Base-by-base conservation (phyloP, 1,140 invertebrate species). In the Cardiocondyla obscurior region DNA sequence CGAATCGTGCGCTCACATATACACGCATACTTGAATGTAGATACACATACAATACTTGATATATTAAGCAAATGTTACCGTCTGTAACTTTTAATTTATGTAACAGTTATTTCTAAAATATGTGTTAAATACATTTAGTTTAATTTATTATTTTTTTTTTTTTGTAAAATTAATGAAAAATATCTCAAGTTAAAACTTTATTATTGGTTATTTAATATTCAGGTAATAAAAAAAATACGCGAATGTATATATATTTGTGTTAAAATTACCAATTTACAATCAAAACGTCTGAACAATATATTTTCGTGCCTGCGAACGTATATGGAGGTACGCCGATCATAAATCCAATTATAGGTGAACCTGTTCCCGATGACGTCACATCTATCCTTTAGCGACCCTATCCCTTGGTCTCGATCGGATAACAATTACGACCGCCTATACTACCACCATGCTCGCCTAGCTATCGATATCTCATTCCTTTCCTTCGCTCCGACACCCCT, bases 281-380 rank as follows among this genome's bases (percentile, higher is more conserved):
- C 51, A 33, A 46, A 36, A 30, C 28, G 49, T 16, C 51, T 84
- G 85, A 89, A 88, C 88, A 84, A 89, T 79, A 65, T 62, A 87
- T 89, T 82, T 77, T 58, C 16, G 30, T 39, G 64, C 42, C 5
- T 19, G 65, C 39, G 39, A 42, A 33, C 51, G 36, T n/a, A 76
- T 73, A 62, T 30, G 57, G 12, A 69, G 39, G 28, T 46, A 51
- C 83, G 49, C 65, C 76, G 81, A 90, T 87, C 89, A 76, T 76
- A 87, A 83, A 84, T 90, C 72, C 89, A 89, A 90, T 90, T 90
- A 90, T 88, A 85, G 77, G 82, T 79, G 85, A 85, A 90, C 88
- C 83, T 86, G 85, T 88, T 88, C 55, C 64, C 46, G 22, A 81
- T 87, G 85, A 87, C 82, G 79, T 89, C 85, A 87, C 84, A 88